Conservation (phyloP, 2,113 vertebrate genomes). For the Columbina picui region DNA sequence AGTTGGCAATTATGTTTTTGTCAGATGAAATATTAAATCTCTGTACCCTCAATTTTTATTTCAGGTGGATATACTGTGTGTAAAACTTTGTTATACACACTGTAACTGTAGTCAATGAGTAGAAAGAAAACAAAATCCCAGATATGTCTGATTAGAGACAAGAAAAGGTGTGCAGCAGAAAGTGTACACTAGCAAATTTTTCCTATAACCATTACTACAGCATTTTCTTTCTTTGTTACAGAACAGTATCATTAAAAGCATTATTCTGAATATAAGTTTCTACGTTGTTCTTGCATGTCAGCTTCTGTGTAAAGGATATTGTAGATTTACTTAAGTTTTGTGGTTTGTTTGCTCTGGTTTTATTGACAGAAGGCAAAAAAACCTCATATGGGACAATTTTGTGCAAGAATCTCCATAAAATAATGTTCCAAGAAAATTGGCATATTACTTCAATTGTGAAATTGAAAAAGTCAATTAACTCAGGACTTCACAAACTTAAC, state of each 20-base stretch:
- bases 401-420: neutral
- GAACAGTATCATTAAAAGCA: neutral
- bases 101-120: neutral
- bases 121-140: neutral
- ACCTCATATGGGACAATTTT: neutral
- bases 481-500: neutral
- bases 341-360: neutral
- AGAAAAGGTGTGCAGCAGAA: neutral
- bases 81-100: neutral
- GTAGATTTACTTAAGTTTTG: neutral
- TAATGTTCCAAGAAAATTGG: neutral
- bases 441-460: constrained; percentile 28
- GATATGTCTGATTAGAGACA: neutral
- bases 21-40: neutral
- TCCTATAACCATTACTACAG: neutral
- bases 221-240: neutral
- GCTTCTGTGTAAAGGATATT: neutral
- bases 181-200: neutral
- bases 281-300: neutral
- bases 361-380: neutral
- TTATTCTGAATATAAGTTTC: neutral
- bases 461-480: constrained; percentile 39
- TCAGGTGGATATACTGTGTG: neutral
- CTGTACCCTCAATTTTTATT: neutral
- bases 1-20: neutral